Evolutionary conservation across 2,797 vertebrate species (phyloP), one percentile per base, ranked within the genome.

Genomic region (Gastrophryne carolinensis): DNA sequence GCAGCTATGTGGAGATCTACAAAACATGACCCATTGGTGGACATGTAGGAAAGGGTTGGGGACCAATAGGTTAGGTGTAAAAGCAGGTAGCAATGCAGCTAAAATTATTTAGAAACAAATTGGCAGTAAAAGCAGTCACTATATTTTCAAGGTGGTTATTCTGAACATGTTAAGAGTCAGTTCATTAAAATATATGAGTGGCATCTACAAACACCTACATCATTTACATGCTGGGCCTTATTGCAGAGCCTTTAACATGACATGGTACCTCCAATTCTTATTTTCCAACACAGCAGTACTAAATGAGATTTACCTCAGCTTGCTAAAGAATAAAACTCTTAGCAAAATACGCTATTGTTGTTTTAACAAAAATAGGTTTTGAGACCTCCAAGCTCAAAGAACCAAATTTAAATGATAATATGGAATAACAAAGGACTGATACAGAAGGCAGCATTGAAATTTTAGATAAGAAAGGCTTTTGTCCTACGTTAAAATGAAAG

Each of bases 371-470:
- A 57, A 32, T 26, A 24, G 35, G 53, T 63, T 62, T 62, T 56
- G 4, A 26, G 11, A n/a, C 13, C 54, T 47, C 30, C 32, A 32
- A 69, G 54, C 73, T 69, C 54, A 56, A 64, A 64, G 37, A 70
- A n/a, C 56, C 67, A 60, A 70, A 77, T 77, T 77, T 64, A 71
- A 71, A 77, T 77, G 57, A 77, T 77, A 70, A 77, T 77, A 70
- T 63, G 64, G 47, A 63, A 56, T 56, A 47, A 70, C 65, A 56
- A 53, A 70, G 66, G 34, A 30, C 35, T 29, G 64, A 63, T 70
- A 34, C 54, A 75, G 63, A 39, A 75, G 54, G 44, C 73, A 50
- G 54, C 50, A 64, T 63, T 77, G 58, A 64, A 56, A 77, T 63
- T 77, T 70, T 47, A 71, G 74, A 77, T 77, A 77, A 77, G 74